Base-by-base conservation (phyloP, 1,140 invertebrate species). In the Solenopsis fugax region DNA sequence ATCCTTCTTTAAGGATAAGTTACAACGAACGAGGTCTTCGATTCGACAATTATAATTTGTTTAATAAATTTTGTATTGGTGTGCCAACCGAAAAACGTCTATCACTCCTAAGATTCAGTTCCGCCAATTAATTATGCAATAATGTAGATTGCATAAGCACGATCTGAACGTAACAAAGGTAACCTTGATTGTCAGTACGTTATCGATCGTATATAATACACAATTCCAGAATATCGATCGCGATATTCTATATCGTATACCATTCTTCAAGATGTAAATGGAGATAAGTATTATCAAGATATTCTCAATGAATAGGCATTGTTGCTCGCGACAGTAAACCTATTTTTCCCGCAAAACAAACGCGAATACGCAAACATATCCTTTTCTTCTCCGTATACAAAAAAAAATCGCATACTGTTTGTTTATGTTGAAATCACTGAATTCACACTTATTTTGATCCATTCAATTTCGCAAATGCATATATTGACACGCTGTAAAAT, bases 221-320 rank as follows among this genome's bases (percentile, higher is more conserved):
- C 52, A 65, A 84, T 80, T 87, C 72, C 78, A 52, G 64, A 56
- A 89, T 87, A 90, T 89, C 72, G 77, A 89, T 90, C 87, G 58
- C 50, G 21, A 86, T 52, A 45, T 81, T 82, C 72, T 75, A 58
- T 87, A 84, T 58, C 52, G 37, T 37, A 58, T 62, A 78, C 78
- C 78, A 78, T 90, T 54, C 77, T 89, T 90, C 75, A 62, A 89
- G 60, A 87, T 87, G 48, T 73, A 64, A 76, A 90, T 62, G 67
- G 4, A 89, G 87, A 89, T 86, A 89, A 78, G 48, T 60, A 86
- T 85, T 62, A 58, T 87, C 77, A 29, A 89, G 54, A 89, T 84
- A 87, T 64, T 64, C 69, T 50, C 65, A 37, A 73, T 58, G 34
- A 54, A 58, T 67, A 86, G 52, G 48, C 62, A 24, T 37, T 76